phyloP scores from a whole-genome alignment of 2,888 invertebrate genomes.

The Masnerella sp. region DNA sequence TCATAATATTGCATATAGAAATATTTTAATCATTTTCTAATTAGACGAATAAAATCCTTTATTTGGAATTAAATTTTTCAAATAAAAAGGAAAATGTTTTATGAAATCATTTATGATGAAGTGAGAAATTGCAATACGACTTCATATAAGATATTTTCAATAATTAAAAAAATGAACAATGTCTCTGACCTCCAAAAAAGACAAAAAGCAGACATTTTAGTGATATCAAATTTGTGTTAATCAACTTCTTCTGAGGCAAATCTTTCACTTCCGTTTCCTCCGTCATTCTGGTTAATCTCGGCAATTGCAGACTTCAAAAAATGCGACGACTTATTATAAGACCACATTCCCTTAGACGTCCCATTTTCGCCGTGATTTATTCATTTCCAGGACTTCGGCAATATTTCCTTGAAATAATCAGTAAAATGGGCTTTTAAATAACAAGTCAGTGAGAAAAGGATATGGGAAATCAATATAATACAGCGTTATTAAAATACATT shows the following conservation, averaged over 20 bases:
- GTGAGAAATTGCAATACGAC: background rate
- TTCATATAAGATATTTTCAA: no score
- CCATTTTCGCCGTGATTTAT: constrained; percentile 34
- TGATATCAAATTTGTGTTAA: constrained; percentile 86
- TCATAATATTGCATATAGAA: no score
- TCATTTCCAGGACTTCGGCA: constrained; percentile 34
- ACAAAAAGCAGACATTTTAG: constrained; percentile 89
- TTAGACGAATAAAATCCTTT: no score
- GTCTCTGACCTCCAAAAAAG: constrained; percentile 89
- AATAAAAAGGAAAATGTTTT: no score
- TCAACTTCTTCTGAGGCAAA: constrained; percentile 74
- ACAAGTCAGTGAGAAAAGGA: background rate
- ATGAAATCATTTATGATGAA: no score
- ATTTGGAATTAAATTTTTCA: no score
- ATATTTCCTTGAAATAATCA: constrained; percentile 30
- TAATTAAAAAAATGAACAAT: no score
- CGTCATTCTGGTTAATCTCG: constrained; percentile 36
- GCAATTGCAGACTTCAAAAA: no score
- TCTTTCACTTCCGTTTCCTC: constrained; percentile 63
- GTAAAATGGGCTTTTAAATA: background rate
- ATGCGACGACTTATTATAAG: constrained; percentile 17
- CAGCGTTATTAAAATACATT: no score
- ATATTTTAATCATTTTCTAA: no score
- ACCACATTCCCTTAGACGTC: constrained; percentile 2
- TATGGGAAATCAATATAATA: no score